Evolutionary conservation across 2,797 vertebrate species (phyloP).

Genomic region (Chelon auratus): DNA sequence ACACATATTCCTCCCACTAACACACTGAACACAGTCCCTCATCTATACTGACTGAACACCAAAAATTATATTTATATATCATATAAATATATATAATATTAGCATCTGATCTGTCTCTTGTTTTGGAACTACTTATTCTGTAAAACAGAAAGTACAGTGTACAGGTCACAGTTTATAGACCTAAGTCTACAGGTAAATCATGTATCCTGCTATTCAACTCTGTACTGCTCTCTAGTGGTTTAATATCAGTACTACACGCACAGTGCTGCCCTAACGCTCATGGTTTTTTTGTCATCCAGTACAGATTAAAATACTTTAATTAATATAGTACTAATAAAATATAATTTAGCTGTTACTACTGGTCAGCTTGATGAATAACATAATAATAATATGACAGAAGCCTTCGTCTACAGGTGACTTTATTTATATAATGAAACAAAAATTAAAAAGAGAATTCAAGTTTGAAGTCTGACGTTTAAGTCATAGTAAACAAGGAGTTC

Average conservation of each 20-base stretch:
- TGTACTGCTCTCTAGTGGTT: constrained; percentile 59
- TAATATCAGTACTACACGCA: background rate
- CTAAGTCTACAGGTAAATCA: background rate
- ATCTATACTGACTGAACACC: too few relatives aligned
- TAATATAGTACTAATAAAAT: background rate
- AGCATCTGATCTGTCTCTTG: too few relatives aligned
- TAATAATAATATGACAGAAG: background rate
- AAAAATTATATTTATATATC: too few relatives aligned
- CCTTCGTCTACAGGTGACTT: background rate
- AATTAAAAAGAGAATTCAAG: background rate
- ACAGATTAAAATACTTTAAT: background rate
- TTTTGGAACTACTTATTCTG: too few relatives aligned
- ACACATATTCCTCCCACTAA: background rate
- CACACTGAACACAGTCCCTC: too few relatives aligned
- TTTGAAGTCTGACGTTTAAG: background rate
- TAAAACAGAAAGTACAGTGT: too few relatives aligned
- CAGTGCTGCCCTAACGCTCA: background rate
- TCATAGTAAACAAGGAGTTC: too few relatives aligned
- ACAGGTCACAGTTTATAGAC: background rate
- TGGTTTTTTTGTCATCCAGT: too few relatives aligned
- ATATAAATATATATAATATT: too few relatives aligned
- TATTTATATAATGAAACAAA: constrained; percentile 1
- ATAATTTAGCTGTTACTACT: background rate
- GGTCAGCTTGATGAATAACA: background rate
- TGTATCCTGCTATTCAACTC: background rate